These are phyloP conservation scores for Rhabdophis nuchalis DNA, from an alignment of 2,797 vertebrate species.

Conservation along the genomic window DNA sequence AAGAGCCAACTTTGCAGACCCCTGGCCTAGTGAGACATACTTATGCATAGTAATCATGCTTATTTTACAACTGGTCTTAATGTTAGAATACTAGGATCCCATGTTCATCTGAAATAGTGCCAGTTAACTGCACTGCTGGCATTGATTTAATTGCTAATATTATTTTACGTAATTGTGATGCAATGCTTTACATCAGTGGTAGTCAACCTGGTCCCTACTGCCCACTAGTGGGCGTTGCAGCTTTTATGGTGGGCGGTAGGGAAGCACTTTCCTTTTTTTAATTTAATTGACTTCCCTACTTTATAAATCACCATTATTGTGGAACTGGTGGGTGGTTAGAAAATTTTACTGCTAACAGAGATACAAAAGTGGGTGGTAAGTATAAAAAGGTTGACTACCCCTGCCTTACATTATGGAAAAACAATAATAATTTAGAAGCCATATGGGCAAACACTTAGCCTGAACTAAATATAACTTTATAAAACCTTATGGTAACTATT, in stretches of 20 bases:
- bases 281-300: no score
- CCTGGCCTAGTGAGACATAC: not conserved
- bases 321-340: no score
- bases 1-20: no score
- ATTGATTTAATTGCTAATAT: not conserved
- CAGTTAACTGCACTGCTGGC: not conserved
- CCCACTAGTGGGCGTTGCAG: no score
- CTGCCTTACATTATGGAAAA: not conserved
- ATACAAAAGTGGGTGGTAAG: no score
- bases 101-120: not conserved
- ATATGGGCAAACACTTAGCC: not conserved
- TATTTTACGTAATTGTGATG: not conserved
- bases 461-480: not conserved
- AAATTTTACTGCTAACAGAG: no score
- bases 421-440: not conserved
- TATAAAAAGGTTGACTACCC: no score
- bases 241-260: no score
- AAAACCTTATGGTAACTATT: not conserved
- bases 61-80: not conserved
- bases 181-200: not conserved
- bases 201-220: no score
- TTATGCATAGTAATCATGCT: not conserved
- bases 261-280: no score
- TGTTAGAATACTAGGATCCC: not conserved
- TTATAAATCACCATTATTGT: no score